These are phyloP conservation scores for Rhyacophila evoluta DNA, from an alignment of 2,888 invertebrate genomes.

Conservation along the genomic window DNA sequence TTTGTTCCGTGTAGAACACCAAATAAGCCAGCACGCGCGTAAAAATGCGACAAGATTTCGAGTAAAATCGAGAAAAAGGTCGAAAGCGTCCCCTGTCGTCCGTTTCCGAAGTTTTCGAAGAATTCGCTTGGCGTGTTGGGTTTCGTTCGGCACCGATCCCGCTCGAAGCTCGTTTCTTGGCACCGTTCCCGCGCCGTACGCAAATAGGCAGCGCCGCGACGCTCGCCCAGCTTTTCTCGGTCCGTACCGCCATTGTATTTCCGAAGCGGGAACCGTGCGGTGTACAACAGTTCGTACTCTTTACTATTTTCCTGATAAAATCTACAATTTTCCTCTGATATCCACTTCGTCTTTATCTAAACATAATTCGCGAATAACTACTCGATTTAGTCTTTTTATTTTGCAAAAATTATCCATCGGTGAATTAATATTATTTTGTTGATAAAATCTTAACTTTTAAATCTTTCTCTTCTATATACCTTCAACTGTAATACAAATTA, in stretches of 20 bases:
- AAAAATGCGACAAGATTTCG: background rate
- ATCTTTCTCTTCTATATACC: too few relatives aligned
- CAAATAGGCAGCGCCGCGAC: constrained; percentile 65
- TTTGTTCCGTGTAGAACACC: background rate
- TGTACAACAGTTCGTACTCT: constrained; percentile 12
- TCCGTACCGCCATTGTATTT: constrained; percentile 42
- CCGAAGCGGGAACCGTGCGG: constrained; percentile 36
- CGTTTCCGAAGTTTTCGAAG: constrained; percentile 58
- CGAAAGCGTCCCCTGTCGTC: constrained; percentile 30
- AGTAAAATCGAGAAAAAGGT: constrained; percentile 21
- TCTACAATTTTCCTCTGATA: background rate
- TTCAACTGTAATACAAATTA: too few relatives aligned
- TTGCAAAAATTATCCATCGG: background rate
- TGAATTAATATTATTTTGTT: background rate
- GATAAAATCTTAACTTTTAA: background rate
- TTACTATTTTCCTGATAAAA: background rate
- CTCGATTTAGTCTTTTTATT: background rate
- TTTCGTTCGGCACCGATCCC: constrained; percentile 62
- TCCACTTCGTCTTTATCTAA: background rate
- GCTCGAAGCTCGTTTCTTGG: constrained; percentile 4
- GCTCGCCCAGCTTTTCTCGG: constrained; percentile 27
- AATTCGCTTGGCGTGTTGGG: constrained; percentile 66
- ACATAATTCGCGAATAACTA: background rate
- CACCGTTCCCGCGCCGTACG: constrained; percentile 57
- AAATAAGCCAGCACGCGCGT: background rate